phyloP scores from a whole-genome alignment of 35 echinoderm and acorn worm genomes.

The Ophioderma brevispina region DNA sequence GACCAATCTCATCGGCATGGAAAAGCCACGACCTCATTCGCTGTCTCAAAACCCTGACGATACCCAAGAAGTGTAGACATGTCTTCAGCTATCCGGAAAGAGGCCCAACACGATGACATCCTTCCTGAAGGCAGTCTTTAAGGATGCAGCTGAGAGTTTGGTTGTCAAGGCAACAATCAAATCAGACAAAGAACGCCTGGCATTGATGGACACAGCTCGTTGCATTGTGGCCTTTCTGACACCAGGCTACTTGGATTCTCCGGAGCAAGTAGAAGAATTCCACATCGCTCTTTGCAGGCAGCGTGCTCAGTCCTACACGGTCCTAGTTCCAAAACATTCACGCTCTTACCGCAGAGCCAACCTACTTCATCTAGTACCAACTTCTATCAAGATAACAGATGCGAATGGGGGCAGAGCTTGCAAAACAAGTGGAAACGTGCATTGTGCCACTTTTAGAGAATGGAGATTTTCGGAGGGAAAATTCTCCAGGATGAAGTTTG shows the following conservation, averaged over 20 bases:
- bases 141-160: constrained; percentile 16
- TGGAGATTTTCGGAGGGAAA: neutral
- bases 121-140: constrained; percentile 25
- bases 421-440: neutral
- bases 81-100: constrained; percentile 55
- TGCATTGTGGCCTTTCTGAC: constrained; percentile 48
- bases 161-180: constrained; percentile 13
- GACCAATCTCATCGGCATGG: neutral
- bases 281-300: constrained; percentile 87
- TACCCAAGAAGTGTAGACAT: constrained; percentile 23
- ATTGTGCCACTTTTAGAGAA: neutral
- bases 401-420: constrained; percentile 58
- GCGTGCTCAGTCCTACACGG: constrained; percentile 31
- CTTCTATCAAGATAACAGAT: constrained; percentile 55
- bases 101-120: constrained; percentile 55
- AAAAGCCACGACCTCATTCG: neutral
- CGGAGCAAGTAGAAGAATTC: constrained; percentile 85
- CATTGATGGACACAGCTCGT: constrained; percentile 32
- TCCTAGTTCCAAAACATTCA: constrained; percentile 69
- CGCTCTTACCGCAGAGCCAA: constrained; percentile 69
- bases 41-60: neutral
- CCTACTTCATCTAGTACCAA: constrained; percentile 85
- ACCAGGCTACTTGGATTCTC: constrained; percentile 81
- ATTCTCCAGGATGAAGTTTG: neutral
- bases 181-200: constrained; percentile 32